Conservation (phyloP, 2,113 vertebrate genomes). For the Vimba vimba region DNA sequence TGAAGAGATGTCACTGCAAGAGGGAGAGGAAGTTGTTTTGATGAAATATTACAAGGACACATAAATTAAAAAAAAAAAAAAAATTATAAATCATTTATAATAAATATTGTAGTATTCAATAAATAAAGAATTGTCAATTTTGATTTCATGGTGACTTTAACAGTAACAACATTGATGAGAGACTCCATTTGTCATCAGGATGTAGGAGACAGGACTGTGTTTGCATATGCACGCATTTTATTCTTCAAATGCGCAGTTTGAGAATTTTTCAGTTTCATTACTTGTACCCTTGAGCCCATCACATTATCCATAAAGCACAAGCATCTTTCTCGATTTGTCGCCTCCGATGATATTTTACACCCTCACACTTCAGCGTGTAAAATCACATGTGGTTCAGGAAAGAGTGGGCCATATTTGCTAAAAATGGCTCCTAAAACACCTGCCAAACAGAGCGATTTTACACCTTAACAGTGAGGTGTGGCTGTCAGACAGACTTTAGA, state of each 20-base stretch:
- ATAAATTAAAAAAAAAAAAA: too few species aligned
- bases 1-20: too few species aligned
- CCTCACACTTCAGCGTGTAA: slow-evolving; percentile 15
- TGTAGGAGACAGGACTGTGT: neutral
- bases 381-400: neutral
- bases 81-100: too few species aligned
- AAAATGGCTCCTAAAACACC: slow-evolving; percentile 21
- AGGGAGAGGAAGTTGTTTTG: too few species aligned
- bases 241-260: neutral
- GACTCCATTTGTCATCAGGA: neutral
- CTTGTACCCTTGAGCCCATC: neutral
- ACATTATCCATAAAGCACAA: neutral
- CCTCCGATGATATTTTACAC: slow-evolving; percentile 6
- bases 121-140: too few species aligned
- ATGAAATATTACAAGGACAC: too few species aligned
- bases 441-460: slow-evolving; percentile 9
- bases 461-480: neutral
- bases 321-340: neutral
- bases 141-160: neutral
- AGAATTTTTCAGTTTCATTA: neutral
- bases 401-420: neutral
- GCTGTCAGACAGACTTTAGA: neutral
- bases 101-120: too few species aligned
- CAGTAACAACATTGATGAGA: neutral
- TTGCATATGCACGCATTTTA: neutral